Base-by-base conservation (phyloP, 2,797 vertebrate genomes). In the Gouania willdenowi region DNA sequence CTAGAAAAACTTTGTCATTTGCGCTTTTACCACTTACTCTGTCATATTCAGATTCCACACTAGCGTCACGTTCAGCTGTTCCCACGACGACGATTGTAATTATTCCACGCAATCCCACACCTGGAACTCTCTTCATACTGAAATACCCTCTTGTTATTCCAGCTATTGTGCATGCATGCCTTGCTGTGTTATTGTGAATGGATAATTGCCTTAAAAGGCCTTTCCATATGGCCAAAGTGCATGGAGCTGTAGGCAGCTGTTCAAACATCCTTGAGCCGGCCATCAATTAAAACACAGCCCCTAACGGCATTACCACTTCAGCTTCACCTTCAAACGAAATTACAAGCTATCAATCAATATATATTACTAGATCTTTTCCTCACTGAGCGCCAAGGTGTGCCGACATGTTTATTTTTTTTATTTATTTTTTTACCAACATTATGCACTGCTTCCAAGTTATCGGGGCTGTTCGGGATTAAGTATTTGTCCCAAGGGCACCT, bases 401-500 rank as follows among this genome's bases (percentile, higher is more conserved):
- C 37, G 41, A 72, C 66, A 33, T 63, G 48, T 66, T 63, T 66
- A 57, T 66, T 77, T 77, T 51, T n/a, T 66, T 63, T 66, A 57
- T 66, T 77, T 77, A 51, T n/a, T n/a, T n/a, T n/a, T n/a, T n/a
- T n/a, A 19, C 50, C 26, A 12, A 51, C 44, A 53, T 75, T 77
- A 73, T 66, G 54, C 48, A 31, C 72, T 14, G 49, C 60, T 51
- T 3, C 58, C 30, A 72, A 66, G 57, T 71, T 75, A 74, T 53
- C 66, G 64, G 66, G 71, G 72, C 67, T 66, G 66, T 77, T 74
- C 58, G 44, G 82, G 81, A 83, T 85, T 82, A 85, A 77, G 62
- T 55, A 64, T 68, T 76, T 77, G 67, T 63, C 77, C 76, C 81
- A 84, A 83, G 72, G 84, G 75, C 82, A 88, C 81, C 82, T 87